Conservation (phyloP, 2,797 vertebrate species). For the Diceros bicornis region DNA sequence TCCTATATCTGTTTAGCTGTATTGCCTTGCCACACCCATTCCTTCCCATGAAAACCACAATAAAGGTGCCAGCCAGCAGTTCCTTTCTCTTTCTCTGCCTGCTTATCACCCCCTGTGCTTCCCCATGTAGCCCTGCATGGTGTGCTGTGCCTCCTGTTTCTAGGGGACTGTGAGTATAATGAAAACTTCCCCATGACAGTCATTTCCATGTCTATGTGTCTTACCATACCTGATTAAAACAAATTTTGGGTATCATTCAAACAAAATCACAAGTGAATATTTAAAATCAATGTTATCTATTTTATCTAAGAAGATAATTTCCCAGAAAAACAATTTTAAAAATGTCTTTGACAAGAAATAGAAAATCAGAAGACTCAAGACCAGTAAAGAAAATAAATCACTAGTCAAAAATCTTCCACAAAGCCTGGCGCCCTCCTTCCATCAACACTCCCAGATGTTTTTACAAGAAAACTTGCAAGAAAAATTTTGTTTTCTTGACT, state of each 20-base stretch:
- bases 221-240: neutral
- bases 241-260: neutral
- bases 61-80: neutral
- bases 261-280: neutral
- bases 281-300: neutral
- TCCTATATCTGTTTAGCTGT: neutral
- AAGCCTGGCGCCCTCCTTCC: neutral
- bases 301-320: neutral
- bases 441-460: neutral
- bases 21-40: neutral
- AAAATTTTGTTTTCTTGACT: neutral
- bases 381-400: neutral
- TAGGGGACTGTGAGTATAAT: neutral
- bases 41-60: neutral
- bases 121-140: rapidly evolving
- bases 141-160: neutral
- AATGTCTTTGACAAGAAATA: neutral
- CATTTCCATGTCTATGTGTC: neutral
- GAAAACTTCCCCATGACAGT: neutral
- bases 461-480: neutral
- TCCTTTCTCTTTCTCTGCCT: neutral
- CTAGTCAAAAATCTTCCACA: neutral
- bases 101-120: neutral
- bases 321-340: neutral
- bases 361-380: neutral